Percentiles rank a stretch among this genome's conserved stretches.
phyloP scores from a whole-genome alignment of 1,140 invertebrate genomes.

The Pteromalus puparum region DNA sequence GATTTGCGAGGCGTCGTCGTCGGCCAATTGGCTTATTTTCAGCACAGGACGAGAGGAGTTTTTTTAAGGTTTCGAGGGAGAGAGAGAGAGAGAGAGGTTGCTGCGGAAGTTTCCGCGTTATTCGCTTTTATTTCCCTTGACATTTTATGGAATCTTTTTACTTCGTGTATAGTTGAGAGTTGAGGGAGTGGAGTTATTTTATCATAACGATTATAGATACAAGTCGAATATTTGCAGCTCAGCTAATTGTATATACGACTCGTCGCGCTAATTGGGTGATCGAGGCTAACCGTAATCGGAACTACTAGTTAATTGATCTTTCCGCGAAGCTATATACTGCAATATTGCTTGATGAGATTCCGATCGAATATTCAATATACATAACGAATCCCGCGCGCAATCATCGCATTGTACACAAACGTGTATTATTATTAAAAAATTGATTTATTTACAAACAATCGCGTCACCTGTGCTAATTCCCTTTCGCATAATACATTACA shows the following conservation, averaged over 20 bases:
- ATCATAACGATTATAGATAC: too few relatives aligned
- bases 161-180: too few relatives aligned
- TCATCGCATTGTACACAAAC: neutral
- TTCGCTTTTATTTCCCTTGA: too few relatives aligned
- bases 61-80: neutral
- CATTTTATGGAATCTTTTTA: too few relatives aligned
- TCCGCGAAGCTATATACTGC: neutral
- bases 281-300: neutral
- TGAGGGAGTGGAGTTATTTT: too few relatives aligned
- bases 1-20: neutral
- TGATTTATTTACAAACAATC: neutral
- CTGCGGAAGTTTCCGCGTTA: too few relatives aligned
- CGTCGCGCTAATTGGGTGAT: too few relatives aligned
- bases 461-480: neutral
- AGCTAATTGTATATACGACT: too few relatives aligned
- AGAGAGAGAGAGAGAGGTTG: too few relatives aligned
- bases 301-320: neutral
- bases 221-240: too few relatives aligned
- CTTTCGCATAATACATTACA: neutral
- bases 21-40: slow-evolving; percentile 6
- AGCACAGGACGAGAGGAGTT: neutral
- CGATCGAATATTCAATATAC: neutral
- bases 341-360: neutral
- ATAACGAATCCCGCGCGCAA: neutral
- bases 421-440: neutral